phyloP scores from a whole-genome alignment of 2,888 invertebrate species.

The Calameuta pallipes region DNA sequence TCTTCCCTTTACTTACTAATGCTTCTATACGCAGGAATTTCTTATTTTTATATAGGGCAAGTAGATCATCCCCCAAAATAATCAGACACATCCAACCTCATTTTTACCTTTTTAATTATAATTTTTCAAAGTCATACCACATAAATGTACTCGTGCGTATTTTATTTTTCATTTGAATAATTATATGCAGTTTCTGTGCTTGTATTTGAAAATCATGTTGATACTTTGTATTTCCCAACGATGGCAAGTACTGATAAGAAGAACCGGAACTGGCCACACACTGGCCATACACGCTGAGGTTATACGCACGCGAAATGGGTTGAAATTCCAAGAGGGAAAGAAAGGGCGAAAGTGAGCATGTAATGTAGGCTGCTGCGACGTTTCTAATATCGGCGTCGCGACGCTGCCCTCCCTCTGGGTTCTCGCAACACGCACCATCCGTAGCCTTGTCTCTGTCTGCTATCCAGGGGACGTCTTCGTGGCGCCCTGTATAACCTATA shows the following conservation, averaged over 20 bases:
- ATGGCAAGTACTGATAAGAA: background rate
- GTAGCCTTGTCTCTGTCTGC: background rate
- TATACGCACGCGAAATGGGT: background rate
- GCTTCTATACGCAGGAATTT: background rate
- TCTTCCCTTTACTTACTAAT: background rate
- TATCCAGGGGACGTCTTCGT: background rate
- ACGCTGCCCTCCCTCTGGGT: background rate
- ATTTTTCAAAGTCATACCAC: background rate
- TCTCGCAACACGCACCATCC: background rate
- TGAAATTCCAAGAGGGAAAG: background rate
- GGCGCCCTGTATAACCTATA: background rate
- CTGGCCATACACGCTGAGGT: background rate
- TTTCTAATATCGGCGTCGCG: constrained; percentile 7
- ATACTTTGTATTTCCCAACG: background rate
- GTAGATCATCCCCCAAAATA: background rate
- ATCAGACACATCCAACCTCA: background rate
- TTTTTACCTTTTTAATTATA: background rate
- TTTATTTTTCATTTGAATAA: background rate
- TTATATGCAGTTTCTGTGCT: background rate
- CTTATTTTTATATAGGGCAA: background rate
- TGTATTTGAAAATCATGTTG: background rate
- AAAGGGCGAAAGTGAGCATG: background rate
- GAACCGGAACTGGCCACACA: background rate
- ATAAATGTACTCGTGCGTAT: background rate
- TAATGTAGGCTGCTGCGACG: background rate